These are phyloP conservation scores for Agriopis aurantiaria DNA, from an alignment of 2,888 invertebrate species.

Conservation along the genomic window DNA sequence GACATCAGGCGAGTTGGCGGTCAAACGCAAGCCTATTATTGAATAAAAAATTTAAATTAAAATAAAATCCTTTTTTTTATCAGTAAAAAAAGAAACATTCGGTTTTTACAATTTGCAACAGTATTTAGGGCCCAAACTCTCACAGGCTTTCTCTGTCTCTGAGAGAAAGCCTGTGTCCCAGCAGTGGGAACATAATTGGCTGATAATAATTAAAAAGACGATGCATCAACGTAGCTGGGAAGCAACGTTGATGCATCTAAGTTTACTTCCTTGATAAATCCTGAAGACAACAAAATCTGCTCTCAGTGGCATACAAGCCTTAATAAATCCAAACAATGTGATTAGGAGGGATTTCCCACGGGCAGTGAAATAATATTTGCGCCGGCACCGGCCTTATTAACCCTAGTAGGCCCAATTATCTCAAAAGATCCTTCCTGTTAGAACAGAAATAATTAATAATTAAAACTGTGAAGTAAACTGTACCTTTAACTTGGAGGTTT, in stretches of 20 bases:
- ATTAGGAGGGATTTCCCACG: constrained; percentile 29
- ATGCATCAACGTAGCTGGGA: too few relatives aligned
- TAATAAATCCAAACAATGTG: constrained; percentile 18
- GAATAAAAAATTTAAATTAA: too few relatives aligned
- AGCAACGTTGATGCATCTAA: background rate
- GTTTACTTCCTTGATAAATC: background rate
- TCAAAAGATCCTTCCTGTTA: constrained; percentile 5
- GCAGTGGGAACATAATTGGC: too few relatives aligned
- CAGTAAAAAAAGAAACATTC: too few relatives aligned
- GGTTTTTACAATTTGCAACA: too few relatives aligned
- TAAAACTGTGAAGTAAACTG: constrained; percentile 3
- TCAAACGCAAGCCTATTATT: too few relatives aligned
- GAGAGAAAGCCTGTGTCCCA: too few relatives aligned
- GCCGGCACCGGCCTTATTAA: constrained; percentile 9
- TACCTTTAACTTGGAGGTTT: background rate
- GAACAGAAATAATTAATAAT: constrained; percentile 8
- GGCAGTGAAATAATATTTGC: constrained; percentile 14
- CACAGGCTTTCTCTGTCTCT: too few relatives aligned
- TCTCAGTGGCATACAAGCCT: background rate
- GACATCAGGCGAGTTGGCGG: too few relatives aligned
- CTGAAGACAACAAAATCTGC: background rate
- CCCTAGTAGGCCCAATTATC: constrained; percentile 16
- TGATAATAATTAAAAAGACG: too few relatives aligned
- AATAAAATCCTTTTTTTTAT: too few relatives aligned
- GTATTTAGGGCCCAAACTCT: too few relatives aligned